Conservation (phyloP, 2,797 vertebrate species). For the Brachymystax lenok region DNA sequence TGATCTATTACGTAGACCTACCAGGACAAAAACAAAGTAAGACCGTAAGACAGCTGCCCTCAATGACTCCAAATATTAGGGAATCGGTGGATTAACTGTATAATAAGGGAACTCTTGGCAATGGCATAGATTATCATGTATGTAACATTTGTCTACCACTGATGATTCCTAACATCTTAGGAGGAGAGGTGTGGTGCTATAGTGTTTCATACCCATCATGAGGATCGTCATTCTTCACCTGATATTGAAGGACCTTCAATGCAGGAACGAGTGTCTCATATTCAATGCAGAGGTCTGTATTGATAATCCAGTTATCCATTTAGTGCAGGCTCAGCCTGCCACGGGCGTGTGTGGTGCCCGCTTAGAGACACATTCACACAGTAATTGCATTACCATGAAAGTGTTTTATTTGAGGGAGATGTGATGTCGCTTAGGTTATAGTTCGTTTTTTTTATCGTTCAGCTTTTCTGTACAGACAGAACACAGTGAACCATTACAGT, state of each 20-base stretch:
- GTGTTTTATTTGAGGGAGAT: background rate
- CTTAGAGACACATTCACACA: background rate
- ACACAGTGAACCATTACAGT: background rate
- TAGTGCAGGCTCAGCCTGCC: background rate
- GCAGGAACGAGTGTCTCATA: background rate
- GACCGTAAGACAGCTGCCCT: background rate
- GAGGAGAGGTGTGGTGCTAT: no score
- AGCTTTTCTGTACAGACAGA: background rate
- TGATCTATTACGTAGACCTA: background rate
- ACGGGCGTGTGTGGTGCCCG: background rate
- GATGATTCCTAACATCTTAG: no score
- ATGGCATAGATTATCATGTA: no score
- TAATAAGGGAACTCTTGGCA: no score
- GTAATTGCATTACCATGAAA: constrained; percentile 9
- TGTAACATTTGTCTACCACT: no score
- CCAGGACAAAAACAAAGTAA: background rate
- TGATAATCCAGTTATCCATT: constrained; percentile 23
- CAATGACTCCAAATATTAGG: background rate
- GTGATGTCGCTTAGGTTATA: background rate
- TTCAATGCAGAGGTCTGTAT: constrained; percentile 14
- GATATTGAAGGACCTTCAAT: background rate
- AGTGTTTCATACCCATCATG: background rate
- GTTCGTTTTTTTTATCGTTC: background rate
- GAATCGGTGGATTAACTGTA: background rate
- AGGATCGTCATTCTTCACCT: background rate